Evolutionary conservation across 2,888 invertebrate genomes (phyloP).

Genomic region (Villa cingulata): DNA sequence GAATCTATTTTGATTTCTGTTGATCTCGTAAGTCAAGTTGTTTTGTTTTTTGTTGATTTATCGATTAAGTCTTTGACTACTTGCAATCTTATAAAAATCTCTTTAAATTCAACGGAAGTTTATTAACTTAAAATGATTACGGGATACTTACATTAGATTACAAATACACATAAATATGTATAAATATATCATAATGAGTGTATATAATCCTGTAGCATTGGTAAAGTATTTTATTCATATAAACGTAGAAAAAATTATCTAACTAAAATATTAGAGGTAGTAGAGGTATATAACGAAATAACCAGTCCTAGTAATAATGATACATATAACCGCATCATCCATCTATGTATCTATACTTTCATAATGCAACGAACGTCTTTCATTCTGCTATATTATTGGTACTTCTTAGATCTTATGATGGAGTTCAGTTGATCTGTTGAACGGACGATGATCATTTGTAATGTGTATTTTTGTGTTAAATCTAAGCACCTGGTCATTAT

Average conservation of each 20-base stretch:
- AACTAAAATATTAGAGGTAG: too few species aligned
- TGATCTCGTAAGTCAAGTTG: too few species aligned
- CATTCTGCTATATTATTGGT: not conserved
- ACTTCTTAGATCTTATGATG: not conserved
- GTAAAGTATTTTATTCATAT: too few species aligned
- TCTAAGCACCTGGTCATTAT: not conserved
- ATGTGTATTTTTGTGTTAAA: constrained; percentile 1
- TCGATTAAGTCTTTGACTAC: not conserved
- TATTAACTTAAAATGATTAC: constrained; percentile 9
- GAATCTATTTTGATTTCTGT: too few species aligned
- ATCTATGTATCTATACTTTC: too few species aligned
- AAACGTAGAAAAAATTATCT: not conserved
- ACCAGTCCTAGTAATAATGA: not conserved
- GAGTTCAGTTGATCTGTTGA: not conserved
- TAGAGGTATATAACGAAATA: not conserved
- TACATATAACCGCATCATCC: too few species aligned
- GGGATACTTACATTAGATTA: not conserved
- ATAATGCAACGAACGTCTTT: too few species aligned
- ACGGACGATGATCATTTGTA: constrained; percentile 6
- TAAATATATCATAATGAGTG: not conserved
- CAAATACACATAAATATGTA: not conserved
- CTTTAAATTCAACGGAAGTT: constrained; percentile 7
- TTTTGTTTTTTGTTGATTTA: not conserved
- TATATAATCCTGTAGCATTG: not conserved
- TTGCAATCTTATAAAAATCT: not conserved